Evolutionary conservation across 1,140 invertebrate genomes (phyloP).

Genomic region (Lutraria rhynchaena): DNA sequence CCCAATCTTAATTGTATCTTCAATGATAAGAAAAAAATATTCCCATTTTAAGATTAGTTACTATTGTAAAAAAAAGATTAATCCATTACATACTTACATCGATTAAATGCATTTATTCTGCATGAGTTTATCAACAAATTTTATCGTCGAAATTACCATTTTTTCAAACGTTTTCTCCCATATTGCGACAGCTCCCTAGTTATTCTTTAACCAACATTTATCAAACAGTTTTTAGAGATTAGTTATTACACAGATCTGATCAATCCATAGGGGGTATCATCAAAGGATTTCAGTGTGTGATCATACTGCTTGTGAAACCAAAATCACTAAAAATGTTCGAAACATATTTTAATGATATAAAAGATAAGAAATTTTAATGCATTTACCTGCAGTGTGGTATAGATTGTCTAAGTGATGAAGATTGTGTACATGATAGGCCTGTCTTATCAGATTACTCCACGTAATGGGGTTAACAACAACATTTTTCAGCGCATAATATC

Average conservation of each 20-base stretch:
- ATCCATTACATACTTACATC: too few species aligned
- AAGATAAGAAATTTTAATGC: conserved; percentile 56
- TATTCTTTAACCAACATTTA: conserved; percentile 22
- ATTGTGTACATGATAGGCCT: background rate
- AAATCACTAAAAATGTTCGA: conserved; percentile 48
- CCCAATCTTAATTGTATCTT: conserved; percentile 60
- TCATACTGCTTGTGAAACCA: conserved; percentile 47
- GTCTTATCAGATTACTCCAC: conserved; percentile 21
- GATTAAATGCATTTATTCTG: background rate
- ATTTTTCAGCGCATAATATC: background rate
- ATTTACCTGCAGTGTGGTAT: conserved; percentile 44
- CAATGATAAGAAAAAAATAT: conserved; percentile 45
- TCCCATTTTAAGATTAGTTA: conserved; percentile 20
- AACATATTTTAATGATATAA: conserved; percentile 53
- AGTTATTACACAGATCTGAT: conserved; percentile 32
- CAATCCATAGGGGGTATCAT: conserved; percentile 53
- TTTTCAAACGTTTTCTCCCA: background rate
- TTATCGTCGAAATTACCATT: conserved; percentile 14
- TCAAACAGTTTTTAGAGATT: conserved; percentile 31
- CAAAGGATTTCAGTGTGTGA: conserved; percentile 45
- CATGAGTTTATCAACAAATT: conserved; percentile 14
- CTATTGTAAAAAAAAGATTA: too few species aligned
- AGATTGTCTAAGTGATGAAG: conserved; percentile 45
- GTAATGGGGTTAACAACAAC: conserved; percentile 25
- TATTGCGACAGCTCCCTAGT: conserved; percentile 20